Evolutionary conservation across 2,888 invertebrate species (phyloP).

Genomic region (Hirtodrosophila duncani): DNA sequence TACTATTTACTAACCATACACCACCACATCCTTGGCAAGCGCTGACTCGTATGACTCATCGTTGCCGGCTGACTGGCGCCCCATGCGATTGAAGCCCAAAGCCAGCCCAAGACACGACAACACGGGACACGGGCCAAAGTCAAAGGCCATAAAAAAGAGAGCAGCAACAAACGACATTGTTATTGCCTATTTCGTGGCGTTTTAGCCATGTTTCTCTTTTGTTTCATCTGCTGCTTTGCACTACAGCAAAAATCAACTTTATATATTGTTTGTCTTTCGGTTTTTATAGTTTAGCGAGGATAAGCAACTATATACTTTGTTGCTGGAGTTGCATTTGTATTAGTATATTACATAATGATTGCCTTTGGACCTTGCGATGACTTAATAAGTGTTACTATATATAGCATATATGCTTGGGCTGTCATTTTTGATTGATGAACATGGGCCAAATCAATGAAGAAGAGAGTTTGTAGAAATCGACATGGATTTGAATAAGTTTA

Average conservation of each 20-base stretch:
- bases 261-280: slow-evolving; percentile 40
- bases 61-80: slow-evolving; percentile 59
- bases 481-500: too few species aligned
- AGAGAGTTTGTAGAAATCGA: too few species aligned
- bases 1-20: too few species aligned
- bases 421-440: not conserved
- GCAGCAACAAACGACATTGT: slow-evolving; percentile 34
- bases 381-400: too few species aligned
- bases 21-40: too few species aligned
- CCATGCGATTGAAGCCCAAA: slow-evolving; percentile 41
- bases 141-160: not conserved
- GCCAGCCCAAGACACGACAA: slow-evolving; percentile 35
- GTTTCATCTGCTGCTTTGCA: slow-evolving; percentile 14
- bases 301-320: slow-evolving; percentile 13
- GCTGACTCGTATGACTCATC: slow-evolving; percentile 52
- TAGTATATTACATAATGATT: slow-evolving; percentile 41
- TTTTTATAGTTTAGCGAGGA: not conserved
- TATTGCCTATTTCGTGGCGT: slow-evolving; percentile 60
- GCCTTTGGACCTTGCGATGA: slow-evolving; percentile 47
- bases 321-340: slow-evolving; percentile 2
- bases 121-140: slow-evolving; percentile 8
- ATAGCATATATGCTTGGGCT: slow-evolving; percentile 37
- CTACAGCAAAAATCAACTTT: slow-evolving; percentile 48
- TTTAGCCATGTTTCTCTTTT: slow-evolving; percentile 8
- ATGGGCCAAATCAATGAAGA: too few species aligned